Conservation (phyloP, 2,113 vertebrate genomes). For the Steatornis caripensis region DNA sequence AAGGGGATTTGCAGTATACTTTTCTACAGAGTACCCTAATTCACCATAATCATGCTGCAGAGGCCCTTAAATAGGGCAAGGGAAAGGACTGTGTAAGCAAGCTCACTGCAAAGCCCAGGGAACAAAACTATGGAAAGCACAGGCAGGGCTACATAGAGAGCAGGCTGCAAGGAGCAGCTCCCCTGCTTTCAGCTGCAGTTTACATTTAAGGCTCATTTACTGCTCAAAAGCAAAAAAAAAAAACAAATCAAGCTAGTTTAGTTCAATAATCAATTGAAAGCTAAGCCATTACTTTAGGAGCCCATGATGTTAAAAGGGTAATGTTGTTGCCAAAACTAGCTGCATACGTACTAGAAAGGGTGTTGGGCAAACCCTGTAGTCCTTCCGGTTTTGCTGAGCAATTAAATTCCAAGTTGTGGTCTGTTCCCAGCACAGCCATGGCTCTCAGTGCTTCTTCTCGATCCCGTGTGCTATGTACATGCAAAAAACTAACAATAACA, state of each 20-base stretch:
- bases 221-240: background rate
- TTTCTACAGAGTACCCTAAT: conserved; percentile 13
- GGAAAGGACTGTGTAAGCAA: conserved; percentile 25
- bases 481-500: background rate
- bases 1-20: background rate
- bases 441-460: background rate
- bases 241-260: background rate
- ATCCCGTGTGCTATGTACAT: background rate
- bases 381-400: background rate
- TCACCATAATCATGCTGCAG: background rate
- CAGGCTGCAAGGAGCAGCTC: background rate
- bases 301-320: background rate
- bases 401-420: background rate
- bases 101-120: background rate
- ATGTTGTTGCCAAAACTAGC: background rate
- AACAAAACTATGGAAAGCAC: background rate
- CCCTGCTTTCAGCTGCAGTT: background rate
- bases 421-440: background rate
- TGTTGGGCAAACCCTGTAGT: background rate
- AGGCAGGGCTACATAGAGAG: background rate
- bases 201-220: background rate
- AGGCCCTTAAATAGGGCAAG: conserved; percentile 39
- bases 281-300: background rate
- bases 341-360: background rate
- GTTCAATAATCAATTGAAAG: background rate